Evolutionary conservation across 2,113 vertebrate species (phyloP).

Genomic region (Ginglymostoma cirratum): DNA sequence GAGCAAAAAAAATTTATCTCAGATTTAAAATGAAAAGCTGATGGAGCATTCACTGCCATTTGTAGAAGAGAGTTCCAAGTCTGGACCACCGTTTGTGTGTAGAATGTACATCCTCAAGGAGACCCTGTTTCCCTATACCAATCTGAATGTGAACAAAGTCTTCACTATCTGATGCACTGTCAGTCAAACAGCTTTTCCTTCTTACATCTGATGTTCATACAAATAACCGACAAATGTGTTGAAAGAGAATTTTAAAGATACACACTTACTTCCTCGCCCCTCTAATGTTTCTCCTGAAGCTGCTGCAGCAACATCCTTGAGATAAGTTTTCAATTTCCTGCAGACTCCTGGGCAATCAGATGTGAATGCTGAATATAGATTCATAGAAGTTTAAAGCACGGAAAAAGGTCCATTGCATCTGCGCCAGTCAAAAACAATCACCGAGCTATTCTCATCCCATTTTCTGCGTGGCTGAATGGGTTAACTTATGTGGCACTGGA

Average conservation of each 20-base stretch:
- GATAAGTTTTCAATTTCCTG: not conserved
- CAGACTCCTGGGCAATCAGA: not conserved
- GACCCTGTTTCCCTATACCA: too few species aligned
- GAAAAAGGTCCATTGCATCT: too few species aligned
- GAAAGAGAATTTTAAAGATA: not conserved
- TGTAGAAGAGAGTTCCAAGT: too few species aligned
- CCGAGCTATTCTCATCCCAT: too few species aligned
- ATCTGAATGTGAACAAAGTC: not conserved
- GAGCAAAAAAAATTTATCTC: too few species aligned
- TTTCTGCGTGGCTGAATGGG: too few species aligned
- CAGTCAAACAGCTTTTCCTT: not conserved
- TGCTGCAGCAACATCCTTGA: not conserved
- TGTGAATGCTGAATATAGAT: not conserved
- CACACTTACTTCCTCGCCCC: not conserved
- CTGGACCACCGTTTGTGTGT: too few species aligned
- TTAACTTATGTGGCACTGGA: too few species aligned
- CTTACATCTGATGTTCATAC: not conserved
- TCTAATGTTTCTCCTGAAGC: not conserved
- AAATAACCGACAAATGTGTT: not conserved
- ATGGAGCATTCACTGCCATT: too few species aligned
- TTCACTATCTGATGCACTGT: not conserved
- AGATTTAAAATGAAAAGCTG: too few species aligned
- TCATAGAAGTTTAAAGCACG: too few species aligned
- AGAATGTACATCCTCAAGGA: not conserved
- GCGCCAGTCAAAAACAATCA: too few species aligned